These are phyloP conservation scores for Littorina saxatilis DNA, from an alignment of 1,140 invertebrate genomes.

Conservation along the genomic window DNA sequence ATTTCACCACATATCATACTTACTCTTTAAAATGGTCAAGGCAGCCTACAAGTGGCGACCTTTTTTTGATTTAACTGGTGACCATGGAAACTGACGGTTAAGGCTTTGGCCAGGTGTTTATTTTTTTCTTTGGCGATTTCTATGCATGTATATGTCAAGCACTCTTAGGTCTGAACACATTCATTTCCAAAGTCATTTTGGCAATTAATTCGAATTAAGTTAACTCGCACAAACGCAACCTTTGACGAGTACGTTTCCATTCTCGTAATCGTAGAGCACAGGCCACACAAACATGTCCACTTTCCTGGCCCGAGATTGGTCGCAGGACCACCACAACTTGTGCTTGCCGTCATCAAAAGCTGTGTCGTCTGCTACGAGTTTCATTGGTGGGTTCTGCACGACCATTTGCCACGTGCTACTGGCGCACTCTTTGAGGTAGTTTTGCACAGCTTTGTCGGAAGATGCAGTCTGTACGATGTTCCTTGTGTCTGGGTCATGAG, in stretches of 20 bases:
- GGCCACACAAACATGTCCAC: conserved; percentile 70
- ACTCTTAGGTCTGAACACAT: too few species aligned
- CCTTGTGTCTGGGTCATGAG: conserved; percentile 34
- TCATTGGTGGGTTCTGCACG: conserved; percentile 68
- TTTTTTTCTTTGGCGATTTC: too few species aligned
- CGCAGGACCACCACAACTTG: conserved; percentile 72
- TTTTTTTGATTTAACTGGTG: too few species aligned
- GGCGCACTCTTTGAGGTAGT: conserved; percentile 56
- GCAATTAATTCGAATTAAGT: too few species aligned
- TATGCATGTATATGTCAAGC: too few species aligned
- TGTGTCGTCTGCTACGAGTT: conserved; percentile 52
- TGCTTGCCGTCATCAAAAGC: conserved; percentile 64
- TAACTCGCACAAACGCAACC: conserved; percentile 65
- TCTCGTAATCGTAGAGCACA: conserved; percentile 65
- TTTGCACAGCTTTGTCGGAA: conserved; percentile 49
- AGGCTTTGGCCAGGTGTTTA: too few species aligned
- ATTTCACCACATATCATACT: too few species aligned
- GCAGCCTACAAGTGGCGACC: too few species aligned
- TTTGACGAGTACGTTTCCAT: conserved; percentile 68
- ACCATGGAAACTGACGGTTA: too few species aligned
- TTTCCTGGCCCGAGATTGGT: conserved; percentile 54
- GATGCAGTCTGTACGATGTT: conserved; percentile 33
- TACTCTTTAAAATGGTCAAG: too few species aligned
- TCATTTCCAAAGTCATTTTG: too few species aligned
- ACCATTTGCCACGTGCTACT: conserved; percentile 69